phyloP scores from a whole-genome alignment of 2,113 vertebrate species.

The Numida meleagris region DNA sequence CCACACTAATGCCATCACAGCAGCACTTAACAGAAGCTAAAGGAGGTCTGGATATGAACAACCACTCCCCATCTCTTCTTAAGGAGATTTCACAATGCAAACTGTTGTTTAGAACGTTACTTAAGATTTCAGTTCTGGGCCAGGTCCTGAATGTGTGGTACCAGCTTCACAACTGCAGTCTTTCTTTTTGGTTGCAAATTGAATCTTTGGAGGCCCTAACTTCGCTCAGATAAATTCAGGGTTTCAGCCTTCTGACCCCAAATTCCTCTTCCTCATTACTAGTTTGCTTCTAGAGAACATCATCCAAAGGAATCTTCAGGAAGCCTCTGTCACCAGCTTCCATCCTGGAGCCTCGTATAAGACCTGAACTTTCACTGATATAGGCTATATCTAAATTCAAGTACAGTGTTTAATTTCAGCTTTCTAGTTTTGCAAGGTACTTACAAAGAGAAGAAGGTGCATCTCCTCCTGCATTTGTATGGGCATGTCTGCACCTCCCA shows the following conservation, averaged over 20 bases:
- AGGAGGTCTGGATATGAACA: not conserved
- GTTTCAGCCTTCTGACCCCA: not conserved
- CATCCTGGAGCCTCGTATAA: not conserved
- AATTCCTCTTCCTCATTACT: not conserved
- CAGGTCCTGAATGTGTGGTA: not conserved
- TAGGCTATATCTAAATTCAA: not conserved
- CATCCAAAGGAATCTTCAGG: not conserved
- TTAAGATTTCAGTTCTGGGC: not conserved
- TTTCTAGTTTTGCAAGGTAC: not conserved
- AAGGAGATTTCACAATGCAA: not conserved
- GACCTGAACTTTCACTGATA: not conserved
- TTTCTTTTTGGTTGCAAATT: not conserved
- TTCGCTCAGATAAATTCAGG: not conserved
- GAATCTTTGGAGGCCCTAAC: not conserved
- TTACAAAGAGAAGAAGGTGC: not conserved
- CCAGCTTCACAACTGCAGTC: not conserved
- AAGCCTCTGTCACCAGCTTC: not conserved
- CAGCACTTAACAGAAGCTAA: not conserved
- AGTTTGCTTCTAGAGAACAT: not conserved
- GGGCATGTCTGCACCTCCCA: accelerated
- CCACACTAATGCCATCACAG: not conserved
- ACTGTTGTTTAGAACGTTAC: not conserved
- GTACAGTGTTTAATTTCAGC: not conserved
- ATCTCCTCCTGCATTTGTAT: not conserved
- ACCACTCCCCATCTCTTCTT: not conserved